Evolutionary conservation across 2,888 invertebrate genomes (phyloP), one percentile per base, ranked within the genome.

Genomic region (Sinhomidia bicolor): DNA sequence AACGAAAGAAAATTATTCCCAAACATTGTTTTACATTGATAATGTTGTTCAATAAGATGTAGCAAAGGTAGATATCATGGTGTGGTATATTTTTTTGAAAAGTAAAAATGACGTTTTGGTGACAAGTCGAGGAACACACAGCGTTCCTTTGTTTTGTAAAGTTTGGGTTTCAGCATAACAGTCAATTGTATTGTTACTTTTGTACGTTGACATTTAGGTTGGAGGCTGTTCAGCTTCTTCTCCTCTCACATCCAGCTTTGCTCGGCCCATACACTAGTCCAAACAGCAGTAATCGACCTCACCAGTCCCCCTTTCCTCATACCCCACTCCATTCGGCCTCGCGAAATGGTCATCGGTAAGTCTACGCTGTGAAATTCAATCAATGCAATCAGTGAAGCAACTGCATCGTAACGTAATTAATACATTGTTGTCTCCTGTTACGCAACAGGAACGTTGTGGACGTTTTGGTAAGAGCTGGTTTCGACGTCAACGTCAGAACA

Each of bases 261-360:
- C 96, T 98, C 80, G 96, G 96, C 91, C 91, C 93, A 4, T 93
- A 93, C 89, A 91, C 93, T 12, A 92, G 92, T 80, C 88, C 88
- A 68, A 89, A 79, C 51, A 82, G 85, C 26, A 89, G 90, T 20
- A 90, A 90, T 12, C 90, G 90, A 54, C 86, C 91, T 14, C 90
- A 93, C 62, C 93, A 93, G 60, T 85, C 85, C 14, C 92, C 95
- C 79, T 96, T 96, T 93, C 95, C 96, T 89, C 96, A 97, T 93
- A 97, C 98, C 10, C 97, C 98, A 0, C 95, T 99, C n/a, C 99
- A 99, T 94, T 95, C 98, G 91, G 99, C 99, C 89, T 97, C 98
- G 93, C 96, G 97, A 92, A 98, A 98, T 94, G 99, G 99, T 6
- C 97, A 97, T 94, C 96, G 96, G 97, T 97, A 79, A 62, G 47